Conservation (phyloP, 2,113 vertebrate species). For the Hystrix brachyura region DNA sequence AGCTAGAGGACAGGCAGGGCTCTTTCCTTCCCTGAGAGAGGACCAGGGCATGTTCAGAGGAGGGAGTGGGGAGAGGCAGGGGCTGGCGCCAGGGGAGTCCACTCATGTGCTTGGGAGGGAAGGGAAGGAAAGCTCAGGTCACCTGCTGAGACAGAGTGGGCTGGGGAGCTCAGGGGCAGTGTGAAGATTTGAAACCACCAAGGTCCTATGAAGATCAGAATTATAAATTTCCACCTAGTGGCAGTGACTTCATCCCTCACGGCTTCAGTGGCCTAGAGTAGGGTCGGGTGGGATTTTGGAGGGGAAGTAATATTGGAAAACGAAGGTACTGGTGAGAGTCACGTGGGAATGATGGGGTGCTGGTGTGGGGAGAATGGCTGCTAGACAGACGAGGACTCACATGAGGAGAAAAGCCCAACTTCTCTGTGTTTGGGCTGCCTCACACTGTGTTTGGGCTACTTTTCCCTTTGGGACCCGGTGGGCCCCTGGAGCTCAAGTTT, state of each 20-base stretch:
- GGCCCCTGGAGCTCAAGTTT: not conserved
- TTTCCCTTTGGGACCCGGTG: not conserved
- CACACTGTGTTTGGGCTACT: accelerated
- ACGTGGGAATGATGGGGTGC: not conserved
- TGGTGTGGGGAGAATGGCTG: not conserved
- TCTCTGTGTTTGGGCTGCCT: not conserved
- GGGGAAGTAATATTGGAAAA: not conserved
- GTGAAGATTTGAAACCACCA: not conserved
- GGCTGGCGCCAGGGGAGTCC: not conserved
- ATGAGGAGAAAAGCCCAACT: not conserved
- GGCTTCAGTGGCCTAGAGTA: not conserved
- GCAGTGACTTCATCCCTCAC: not conserved
- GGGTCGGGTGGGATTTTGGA: not conserved
- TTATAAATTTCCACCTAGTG: not conserved
- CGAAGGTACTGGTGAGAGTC: not conserved
- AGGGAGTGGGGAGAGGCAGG: not conserved
- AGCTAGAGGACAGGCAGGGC: not conserved
- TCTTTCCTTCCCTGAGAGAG: not conserved
- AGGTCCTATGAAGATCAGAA: not conserved
- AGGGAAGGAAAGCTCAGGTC: not conserved
- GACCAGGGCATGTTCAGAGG: not conserved
- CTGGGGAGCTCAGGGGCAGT: not conserved
- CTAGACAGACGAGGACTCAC: accelerated
- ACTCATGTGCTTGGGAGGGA: not conserved
- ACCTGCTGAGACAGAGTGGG: not conserved